Conservation (phyloP, 2,113 vertebrate genomes). For the Pluvialis apricaria region DNA sequence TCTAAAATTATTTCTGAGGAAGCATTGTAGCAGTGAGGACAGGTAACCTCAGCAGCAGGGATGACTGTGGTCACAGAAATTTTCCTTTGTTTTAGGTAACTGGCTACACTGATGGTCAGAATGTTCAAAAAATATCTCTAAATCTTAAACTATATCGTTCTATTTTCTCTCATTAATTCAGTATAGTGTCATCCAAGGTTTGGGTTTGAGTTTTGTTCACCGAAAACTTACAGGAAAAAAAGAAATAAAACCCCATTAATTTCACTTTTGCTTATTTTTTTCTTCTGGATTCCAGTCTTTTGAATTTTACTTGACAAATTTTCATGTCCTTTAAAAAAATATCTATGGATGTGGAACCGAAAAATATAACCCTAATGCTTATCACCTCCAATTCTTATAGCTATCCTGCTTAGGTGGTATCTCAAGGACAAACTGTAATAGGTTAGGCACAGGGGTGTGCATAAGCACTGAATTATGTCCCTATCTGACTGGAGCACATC, state of each 20-base stretch:
- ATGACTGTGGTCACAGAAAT: not conserved
- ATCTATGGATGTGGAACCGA: not conserved
- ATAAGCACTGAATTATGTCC: not conserved
- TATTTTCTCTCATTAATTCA: not conserved
- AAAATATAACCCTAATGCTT: not conserved
- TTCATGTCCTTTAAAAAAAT: not conserved
- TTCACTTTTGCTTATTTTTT: not conserved
- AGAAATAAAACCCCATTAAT: not conserved
- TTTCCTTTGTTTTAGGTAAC: not conserved
- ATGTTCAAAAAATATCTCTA: not conserved
- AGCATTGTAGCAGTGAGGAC: not conserved
- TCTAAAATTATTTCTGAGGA: not conserved
- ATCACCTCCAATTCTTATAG: not conserved
- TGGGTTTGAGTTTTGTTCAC: not conserved
- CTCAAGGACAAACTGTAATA: not conserved
- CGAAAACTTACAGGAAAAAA: not conserved
- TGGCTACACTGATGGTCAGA: not conserved
- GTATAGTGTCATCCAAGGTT: not conserved
- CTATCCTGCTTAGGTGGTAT: not conserved
- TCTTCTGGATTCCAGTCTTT: not conserved
- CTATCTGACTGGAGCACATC: not conserved
- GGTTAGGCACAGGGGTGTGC: not conserved
- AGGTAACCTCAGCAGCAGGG: not conserved
- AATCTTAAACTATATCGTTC: not conserved
- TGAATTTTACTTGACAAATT: not conserved